Percentiles rank a stretch among this genome's conserved stretches.
Conservation (phyloP, 2,888 invertebrate genomes). For the Heterodera filipjevi region DNA sequence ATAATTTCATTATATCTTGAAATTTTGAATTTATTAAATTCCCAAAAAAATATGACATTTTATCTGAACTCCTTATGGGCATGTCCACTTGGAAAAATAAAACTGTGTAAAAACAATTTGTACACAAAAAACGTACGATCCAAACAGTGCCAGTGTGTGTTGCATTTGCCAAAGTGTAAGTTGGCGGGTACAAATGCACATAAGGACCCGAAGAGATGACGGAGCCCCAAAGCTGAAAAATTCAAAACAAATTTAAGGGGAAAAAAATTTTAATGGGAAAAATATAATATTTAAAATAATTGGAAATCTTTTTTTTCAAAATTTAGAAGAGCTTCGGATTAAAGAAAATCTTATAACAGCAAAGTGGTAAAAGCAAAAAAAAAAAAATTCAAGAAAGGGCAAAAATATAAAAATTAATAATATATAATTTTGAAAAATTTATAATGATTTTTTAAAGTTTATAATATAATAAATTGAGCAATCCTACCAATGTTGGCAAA, state of each 20-base stretch:
- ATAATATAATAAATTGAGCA: no score
- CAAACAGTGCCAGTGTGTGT: conserved; percentile 63
- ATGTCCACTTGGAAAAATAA: no score
- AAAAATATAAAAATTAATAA: no score
- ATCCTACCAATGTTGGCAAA: conserved; percentile 51
- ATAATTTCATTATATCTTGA: no score
- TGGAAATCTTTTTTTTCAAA: neutral
- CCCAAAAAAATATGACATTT: no score
- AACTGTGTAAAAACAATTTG: no score
- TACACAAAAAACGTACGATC: conserved; percentile 44
- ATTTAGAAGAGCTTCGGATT: no score
- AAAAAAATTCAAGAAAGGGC: no score
- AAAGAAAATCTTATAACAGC: neutral
- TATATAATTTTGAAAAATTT: no score
- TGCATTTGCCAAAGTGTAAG: conserved; percentile 61
- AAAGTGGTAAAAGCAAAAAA: neutral
- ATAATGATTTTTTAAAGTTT: no score
- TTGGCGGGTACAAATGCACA: conserved; percentile 60
- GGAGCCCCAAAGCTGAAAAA: conserved; percentile 36
- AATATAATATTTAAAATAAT: neutral
- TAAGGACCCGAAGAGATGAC: conserved; percentile 46
- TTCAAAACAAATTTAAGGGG: neutral
- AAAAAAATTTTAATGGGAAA: neutral
- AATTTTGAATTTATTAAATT: no score
- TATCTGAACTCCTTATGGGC: no score